Evolutionary conservation across 2,113 vertebrate genomes (phyloP).

Genomic region (Propithecus coquereli): DNA sequence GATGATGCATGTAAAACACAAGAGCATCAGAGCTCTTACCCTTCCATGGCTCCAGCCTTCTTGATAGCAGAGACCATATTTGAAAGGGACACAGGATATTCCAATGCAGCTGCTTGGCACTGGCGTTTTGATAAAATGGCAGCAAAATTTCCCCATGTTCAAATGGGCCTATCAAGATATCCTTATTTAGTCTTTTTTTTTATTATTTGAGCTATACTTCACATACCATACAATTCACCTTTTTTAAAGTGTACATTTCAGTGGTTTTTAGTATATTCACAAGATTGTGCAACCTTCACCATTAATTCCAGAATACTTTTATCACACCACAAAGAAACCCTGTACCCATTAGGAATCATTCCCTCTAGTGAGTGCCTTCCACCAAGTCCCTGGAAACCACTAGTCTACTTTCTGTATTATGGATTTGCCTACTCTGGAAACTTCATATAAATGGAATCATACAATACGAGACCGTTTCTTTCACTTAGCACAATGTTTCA

Average conservation of each 20-base stretch:
- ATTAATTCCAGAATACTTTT: neutral
- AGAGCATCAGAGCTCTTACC: neutral
- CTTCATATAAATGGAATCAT: neutral
- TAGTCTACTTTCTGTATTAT: neutral
- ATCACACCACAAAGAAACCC: neutral
- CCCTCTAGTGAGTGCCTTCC: neutral
- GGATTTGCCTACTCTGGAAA: neutral
- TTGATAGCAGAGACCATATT: neutral
- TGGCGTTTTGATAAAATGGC: neutral
- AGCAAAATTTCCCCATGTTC: neutral
- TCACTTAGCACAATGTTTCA: neutral
- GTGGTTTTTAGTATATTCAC: neutral
- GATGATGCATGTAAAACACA: neutral
- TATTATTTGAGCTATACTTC: neutral
- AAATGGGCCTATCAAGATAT: neutral
- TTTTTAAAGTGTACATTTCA: neutral
- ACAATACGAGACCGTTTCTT: neutral
- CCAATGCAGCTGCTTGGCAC: neutral
- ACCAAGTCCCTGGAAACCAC: neutral
- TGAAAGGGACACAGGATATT: neutral
- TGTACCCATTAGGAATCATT: neutral
- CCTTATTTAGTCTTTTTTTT: neutral
- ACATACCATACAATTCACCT: neutral
- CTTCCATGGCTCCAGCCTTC: neutral
- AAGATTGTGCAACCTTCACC: neutral